phyloP scores from a whole-genome alignment of 2,797 vertebrate genomes.

The Protosalanx chinensis region DNA sequence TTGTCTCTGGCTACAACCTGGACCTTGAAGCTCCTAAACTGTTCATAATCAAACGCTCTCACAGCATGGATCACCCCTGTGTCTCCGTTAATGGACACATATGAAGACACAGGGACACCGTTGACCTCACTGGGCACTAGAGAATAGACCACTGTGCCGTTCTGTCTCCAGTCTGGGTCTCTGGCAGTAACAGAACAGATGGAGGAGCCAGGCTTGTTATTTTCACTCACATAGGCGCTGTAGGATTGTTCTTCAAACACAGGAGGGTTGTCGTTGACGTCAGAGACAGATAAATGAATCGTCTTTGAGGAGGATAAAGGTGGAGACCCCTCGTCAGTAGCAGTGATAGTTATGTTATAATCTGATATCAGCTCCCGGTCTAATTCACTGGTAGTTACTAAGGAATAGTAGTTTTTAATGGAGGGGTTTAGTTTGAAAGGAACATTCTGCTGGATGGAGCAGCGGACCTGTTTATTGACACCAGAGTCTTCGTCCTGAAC shows the following conservation, averaged over 20 bases:
- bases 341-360: constrained; percentile 62
- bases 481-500: no score
- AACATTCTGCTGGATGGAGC: no score
- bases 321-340: constrained; percentile 52
- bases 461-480: no score
- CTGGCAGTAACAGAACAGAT: constrained; percentile 51
- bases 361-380: constrained; percentile 52
- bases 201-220: constrained; percentile 54
- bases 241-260: constrained; percentile 52
- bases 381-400: constrained; percentile 44
- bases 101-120: constrained; percentile 58
- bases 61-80: constrained; percentile 66
- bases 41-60: constrained; percentile 63
- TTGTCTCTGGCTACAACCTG: constrained; percentile 19
- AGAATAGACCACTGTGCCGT: constrained; percentile 23
- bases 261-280: constrained; percentile 60
- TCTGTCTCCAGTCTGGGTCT: constrained; percentile 27
- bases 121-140: constrained; percentile 50
- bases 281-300: constrained; percentile 46
- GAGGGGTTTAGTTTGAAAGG: no score
- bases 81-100: constrained; percentile 67
- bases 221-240: constrained; percentile 53
- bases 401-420: constrained; percentile 53
- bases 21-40: constrained; percentile 12
- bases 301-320: constrained; percentile 39